phyloP scores from a whole-genome alignment of 2,797 vertebrate species.

The Rhabdophis nuchalis region DNA sequence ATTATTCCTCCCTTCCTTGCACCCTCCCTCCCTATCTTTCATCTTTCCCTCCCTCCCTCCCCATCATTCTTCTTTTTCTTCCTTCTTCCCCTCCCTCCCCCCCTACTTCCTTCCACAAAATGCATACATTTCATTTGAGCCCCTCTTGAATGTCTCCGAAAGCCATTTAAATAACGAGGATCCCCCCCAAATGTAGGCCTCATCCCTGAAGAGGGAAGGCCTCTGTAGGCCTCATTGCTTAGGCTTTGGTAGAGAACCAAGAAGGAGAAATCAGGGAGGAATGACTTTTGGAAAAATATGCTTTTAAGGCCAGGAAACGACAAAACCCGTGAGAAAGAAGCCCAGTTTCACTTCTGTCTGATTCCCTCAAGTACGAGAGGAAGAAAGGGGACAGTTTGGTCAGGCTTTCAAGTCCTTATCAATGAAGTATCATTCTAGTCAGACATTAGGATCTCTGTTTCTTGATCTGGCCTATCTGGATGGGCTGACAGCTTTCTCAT shows the following conservation, averaged over 20 bases:
- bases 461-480: background rate
- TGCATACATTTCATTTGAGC: background rate
- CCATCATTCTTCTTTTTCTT: no score
- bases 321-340: background rate
- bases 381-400: background rate
- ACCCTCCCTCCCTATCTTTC: no score
- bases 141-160: background rate
- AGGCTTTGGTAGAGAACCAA: background rate
- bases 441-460: background rate
- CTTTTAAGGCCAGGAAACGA: background rate
- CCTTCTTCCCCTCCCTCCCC: no score
- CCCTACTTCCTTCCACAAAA: no score
- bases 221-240: background rate
- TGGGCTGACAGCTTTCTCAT: background rate
- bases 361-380: background rate
- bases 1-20: background rate
- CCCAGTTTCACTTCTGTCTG: background rate
- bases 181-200: background rate
- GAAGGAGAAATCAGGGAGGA: background rate
- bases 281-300: background rate
- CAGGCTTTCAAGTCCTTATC: background rate
- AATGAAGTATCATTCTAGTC: background rate
- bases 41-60: no score
- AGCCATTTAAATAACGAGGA: background rate
- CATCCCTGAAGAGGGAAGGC: background rate